These are phyloP conservation scores for Enteromius anoplus DNA, from an alignment of 2,797 vertebrate species.

Conservation along the genomic window DNA sequence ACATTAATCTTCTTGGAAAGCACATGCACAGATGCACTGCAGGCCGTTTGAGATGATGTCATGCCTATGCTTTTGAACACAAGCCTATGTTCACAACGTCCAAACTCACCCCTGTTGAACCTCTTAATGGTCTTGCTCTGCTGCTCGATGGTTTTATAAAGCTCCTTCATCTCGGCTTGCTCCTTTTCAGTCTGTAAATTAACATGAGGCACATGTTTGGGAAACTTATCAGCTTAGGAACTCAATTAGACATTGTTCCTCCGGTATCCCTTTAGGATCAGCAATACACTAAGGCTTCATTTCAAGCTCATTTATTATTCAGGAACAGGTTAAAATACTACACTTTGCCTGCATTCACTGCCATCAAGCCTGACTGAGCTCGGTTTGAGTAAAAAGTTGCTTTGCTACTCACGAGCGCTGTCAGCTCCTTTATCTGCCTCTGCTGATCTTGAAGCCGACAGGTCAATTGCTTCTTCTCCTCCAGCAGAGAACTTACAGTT, in stretches of 20 bases:
- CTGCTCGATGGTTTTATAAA: conserved; percentile 71
- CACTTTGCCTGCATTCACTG: background rate
- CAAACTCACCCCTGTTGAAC: conserved; percentile 78
- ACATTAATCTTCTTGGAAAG: conserved; percentile 40
- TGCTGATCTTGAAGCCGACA: conserved; percentile 80
- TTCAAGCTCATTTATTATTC: conserved; percentile 47
- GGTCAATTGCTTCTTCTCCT: conserved; percentile 79
- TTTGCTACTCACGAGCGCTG: conserved; percentile 68
- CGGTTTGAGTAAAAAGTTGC: conserved; percentile 1
- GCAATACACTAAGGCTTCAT: conserved; percentile 29
- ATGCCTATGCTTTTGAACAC: conserved; percentile 39
- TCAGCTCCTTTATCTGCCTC: conserved; percentile 75
- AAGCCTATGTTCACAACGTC: background rate
- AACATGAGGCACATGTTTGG: background rate
- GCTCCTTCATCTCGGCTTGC: conserved; percentile 74
- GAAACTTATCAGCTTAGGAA: conserved; percentile 1
- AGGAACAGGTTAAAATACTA: conserved; percentile 24
- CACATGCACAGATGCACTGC: conserved; percentile 45
- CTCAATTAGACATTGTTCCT: conserved; percentile 23
- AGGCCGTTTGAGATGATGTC: conserved; percentile 22
- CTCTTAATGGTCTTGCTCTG: conserved; percentile 81
- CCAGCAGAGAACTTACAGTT: conserved; percentile 73
- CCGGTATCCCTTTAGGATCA: conserved; percentile 7
- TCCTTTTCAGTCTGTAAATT: conserved; percentile 72
- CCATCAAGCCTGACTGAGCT: background rate